phyloP scores from a whole-genome alignment of 2,888 invertebrate species.

The Meganola albula region DNA sequence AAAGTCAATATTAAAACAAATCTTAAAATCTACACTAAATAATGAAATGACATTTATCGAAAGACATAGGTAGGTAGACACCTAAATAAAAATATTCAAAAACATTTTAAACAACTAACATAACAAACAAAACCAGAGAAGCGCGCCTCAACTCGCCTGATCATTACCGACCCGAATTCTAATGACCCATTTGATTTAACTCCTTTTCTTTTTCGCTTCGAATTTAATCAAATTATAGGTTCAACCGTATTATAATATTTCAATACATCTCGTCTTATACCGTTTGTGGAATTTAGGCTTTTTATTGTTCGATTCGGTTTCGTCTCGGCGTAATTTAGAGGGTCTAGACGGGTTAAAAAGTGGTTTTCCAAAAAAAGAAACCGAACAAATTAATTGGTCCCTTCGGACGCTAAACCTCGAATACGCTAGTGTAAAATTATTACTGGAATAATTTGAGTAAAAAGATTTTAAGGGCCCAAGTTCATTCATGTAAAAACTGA shows the following conservation, averaged over 20 bases:
- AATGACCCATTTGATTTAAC: slow-evolving; percentile 68
- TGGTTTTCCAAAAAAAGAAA: slow-evolving; percentile 25
- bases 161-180: slow-evolving; percentile 73
- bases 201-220: slow-evolving; percentile 66
- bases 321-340: slow-evolving; percentile 60
- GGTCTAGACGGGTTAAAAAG: slow-evolving; percentile 64
- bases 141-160: slow-evolving; percentile 56
- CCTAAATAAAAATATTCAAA: slow-evolving; percentile 48
- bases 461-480: too few relatives aligned
- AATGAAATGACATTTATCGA: too few relatives aligned
- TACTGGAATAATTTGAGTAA: too few relatives aligned
- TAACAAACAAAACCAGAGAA: slow-evolving; percentile 64
- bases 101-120: slow-evolving; percentile 45
- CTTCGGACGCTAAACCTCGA: slow-evolving; percentile 23
- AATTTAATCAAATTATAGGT: slow-evolving; percentile 78
- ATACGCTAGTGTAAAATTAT: too few relatives aligned
- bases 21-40: too few relatives aligned
- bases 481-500: too few relatives aligned
- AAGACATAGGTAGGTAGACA: too few relatives aligned
- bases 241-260: slow-evolving; percentile 74
- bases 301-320: slow-evolving; percentile 69
- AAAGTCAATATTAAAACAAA: too few relatives aligned
- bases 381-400: slow-evolving; percentile 35
- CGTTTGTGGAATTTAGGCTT: slow-evolving; percentile 71
- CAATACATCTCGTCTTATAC: slow-evolving; percentile 67